Evolutionary conservation across 37 sponge, comb jelly and placozoan genomes (phyloP).

Genomic region (Crambe crambe): DNA sequence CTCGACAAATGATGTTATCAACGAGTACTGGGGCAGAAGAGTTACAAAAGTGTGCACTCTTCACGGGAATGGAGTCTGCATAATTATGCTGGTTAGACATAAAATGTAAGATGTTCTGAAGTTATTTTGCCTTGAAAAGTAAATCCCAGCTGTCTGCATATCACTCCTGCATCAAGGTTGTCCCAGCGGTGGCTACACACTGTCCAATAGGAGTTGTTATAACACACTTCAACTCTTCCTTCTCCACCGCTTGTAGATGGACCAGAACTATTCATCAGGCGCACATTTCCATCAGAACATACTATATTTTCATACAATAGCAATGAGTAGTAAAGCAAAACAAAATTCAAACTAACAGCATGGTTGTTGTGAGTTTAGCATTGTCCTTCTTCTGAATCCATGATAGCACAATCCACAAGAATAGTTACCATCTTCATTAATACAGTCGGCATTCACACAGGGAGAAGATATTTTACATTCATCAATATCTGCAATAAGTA

Average conservation of each 20-base stretch:
- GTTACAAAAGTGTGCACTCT: neutral
- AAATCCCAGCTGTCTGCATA: constrained; percentile 21
- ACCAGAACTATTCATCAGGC: constrained; percentile 25
- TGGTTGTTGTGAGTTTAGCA: neutral
- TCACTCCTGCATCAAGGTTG: constrained; percentile 26
- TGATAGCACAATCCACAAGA: neutral
- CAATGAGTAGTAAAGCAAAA: too few species aligned
- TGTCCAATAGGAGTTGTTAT: constrained; percentile 13
- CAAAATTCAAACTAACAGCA: constrained; percentile 6
- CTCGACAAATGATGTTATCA: constrained; percentile 7
- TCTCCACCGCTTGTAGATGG: constrained; percentile 1
- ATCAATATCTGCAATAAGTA: constrained; percentile 11
- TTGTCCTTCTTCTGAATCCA: neutral
- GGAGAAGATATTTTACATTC: neutral
- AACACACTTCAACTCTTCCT: constrained; percentile 43
- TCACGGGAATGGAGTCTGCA: neutral
- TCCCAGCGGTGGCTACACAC: constrained; percentile 54
- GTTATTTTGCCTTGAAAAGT: neutral
- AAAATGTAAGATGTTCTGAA: neutral
- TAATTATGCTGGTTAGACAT: neutral
- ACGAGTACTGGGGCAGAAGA: neutral
- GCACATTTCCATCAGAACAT: constrained; percentile 24
- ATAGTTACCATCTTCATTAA: constrained; percentile 9
- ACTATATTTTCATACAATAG: neutral
- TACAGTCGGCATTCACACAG: constrained; percentile 12